A percentile compares a stretch with the other conserved stretches of the same genome.
Evolutionary conservation across 2,113 vertebrate species (phyloP).

Genomic region (Suncus etruscus): DNA sequence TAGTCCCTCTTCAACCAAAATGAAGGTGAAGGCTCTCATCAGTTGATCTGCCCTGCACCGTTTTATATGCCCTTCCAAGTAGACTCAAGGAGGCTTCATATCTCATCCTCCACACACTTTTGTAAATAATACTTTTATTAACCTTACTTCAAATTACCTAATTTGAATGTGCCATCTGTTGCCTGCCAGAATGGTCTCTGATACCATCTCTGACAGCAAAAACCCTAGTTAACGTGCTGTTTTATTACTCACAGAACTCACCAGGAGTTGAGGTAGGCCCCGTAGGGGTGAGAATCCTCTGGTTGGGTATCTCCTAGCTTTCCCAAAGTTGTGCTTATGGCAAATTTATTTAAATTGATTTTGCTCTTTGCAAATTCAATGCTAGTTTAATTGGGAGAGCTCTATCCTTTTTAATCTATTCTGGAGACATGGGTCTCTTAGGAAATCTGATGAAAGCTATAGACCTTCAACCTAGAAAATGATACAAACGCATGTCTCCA

Average conservation of each 20-base stretch:
- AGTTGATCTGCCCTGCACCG: too few species aligned
- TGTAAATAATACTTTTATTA: constrained; percentile 33
- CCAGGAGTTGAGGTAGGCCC: not conserved
- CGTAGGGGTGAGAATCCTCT: not conserved
- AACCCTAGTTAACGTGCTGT: not conserved
- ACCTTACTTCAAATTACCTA: constrained; percentile 30
- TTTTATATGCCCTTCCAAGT: not conserved
- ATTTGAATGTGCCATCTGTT: constrained; percentile 56
- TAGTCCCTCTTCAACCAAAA: not conserved
- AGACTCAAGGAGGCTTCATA: too few species aligned
- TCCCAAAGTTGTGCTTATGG: not conserved
- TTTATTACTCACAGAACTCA: not conserved
- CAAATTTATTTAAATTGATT: constrained; percentile 29
- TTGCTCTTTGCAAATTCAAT: constrained; percentile 55
- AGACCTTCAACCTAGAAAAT: constrained; percentile 61
- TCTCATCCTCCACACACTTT: not conserved
- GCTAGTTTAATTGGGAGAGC: constrained; percentile 43
- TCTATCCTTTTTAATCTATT: constrained; percentile 60
- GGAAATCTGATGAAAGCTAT: constrained; percentile 55
- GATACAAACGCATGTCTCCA: constrained; percentile 29
- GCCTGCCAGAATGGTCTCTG: constrained; percentile 29
- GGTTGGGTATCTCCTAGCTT: not conserved
- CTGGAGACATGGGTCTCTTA: constrained; percentile 15
- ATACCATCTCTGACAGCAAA: constrained; percentile 2
- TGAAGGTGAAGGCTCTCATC: not conserved